Conservation (phyloP, 2,888 invertebrate species). For the Hedychridium roseum region DNA sequence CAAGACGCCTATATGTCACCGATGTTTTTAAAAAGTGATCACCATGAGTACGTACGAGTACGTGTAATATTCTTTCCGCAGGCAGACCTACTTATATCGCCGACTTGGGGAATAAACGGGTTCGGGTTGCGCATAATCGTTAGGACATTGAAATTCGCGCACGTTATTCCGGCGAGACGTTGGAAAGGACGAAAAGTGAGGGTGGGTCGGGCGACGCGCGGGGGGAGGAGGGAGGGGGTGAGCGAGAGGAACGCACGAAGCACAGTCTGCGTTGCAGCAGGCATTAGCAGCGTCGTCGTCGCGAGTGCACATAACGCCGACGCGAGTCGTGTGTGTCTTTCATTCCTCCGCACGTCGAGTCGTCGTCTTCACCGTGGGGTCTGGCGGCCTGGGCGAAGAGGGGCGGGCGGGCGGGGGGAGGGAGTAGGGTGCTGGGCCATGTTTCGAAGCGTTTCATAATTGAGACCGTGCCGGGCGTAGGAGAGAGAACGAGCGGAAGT, state of each 20-base stretch:
- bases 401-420: background rate
- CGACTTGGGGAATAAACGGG: too few species aligned
- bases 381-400: conserved; percentile 6
- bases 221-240: conserved; percentile 15
- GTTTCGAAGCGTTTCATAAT: conserved; percentile 59
- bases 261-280: background rate
- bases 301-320: conserved; percentile 12
- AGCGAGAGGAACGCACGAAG: too few species aligned
- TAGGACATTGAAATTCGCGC: too few species aligned
- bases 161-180: conserved; percentile 1
- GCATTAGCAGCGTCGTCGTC: conserved; percentile 21
- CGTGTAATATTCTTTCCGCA: too few species aligned
- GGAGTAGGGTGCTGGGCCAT: conserved; percentile 34
- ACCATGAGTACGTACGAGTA: too few species aligned
- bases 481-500: conserved; percentile 1
- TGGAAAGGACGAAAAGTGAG: conserved; percentile 22
- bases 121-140: too few species aligned
- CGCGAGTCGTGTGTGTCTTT: conserved; percentile 24
- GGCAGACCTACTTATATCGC: too few species aligned
- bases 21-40: too few species aligned
- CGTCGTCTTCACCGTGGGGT: conserved; percentile 37
- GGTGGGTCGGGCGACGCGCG: conserved; percentile 28
- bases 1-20: too few species aligned
- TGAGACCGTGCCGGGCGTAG: conserved; percentile 42
- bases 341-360: conserved; percentile 32